Base-by-base conservation (phyloP, 1,140 invertebrate species). In the Drosophila ogumai region DNA sequence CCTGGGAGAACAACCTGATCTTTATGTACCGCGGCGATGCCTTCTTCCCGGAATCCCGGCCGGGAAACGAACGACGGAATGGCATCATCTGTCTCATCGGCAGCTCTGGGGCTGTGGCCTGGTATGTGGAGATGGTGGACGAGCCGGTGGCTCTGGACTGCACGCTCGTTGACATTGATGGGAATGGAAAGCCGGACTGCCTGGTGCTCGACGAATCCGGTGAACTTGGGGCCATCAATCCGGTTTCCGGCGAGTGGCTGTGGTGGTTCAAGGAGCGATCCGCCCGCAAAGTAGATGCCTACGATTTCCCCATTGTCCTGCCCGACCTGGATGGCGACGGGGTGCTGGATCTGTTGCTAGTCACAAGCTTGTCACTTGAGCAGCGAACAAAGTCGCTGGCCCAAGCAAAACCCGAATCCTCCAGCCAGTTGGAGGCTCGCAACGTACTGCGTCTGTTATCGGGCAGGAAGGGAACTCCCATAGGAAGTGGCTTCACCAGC, bases 271-370 rank as follows among this genome's bases (percentile, higher is more conserved):
- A 94, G 77, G 94, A 94, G 79, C 93, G 79, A 22, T 93, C 91
- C 66, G 93, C 78, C 56, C 93, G 81, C 63, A 94, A 93, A 92
- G 64, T 94, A 50, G 93, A 92, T 64, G 91, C 92, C 13, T 93
- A 95, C 25, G 95, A 96, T 78, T 95, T 96, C 78, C 96, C 96
- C 2, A 82, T 96, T 13, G 86, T 95, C n/a, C 76, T 96, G 47
- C 94, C 95, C 34, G 96, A 97, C 91, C 92, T 96, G 25, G 94
- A 96, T 92, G 94, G 94, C 3, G 96, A 97, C 93, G 94, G 94
- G 54, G 93, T 96, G 1, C 93, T 94, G 79, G 96, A 97, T 80
- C 92, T 97, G 34, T 82, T 96, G 13, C 94, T 94, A 52, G 93
- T 92, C 34, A 94, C 94, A n/a, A 90, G 95, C 47, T 41, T 82